Percentiles rank a stretch among this genome's conserved stretches.
phyloP scores from a whole-genome alignment of 2,113 vertebrate genomes.

The Cinclus mexicanus region DNA sequence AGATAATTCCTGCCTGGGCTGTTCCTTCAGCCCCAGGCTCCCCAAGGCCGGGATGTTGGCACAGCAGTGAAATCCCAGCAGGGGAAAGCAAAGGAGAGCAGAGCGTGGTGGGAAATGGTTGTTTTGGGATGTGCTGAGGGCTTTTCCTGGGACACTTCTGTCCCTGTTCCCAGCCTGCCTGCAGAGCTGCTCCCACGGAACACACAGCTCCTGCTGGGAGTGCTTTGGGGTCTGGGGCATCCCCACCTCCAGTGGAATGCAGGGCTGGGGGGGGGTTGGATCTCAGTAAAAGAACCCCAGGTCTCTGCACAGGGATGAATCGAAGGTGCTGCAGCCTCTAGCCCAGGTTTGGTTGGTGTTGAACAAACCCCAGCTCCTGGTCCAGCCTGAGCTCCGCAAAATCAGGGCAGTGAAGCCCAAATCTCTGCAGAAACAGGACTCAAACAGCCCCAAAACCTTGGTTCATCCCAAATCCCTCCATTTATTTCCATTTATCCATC shows the following conservation, averaged over 20 bases:
- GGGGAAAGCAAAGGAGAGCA: slow-evolving; percentile 2
- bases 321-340: accelerated
- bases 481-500: background rate
- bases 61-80: background rate
- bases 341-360: accelerated
- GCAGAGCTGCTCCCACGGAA: background rate
- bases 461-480: accelerated
- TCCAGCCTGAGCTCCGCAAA: background rate
- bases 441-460: background rate
- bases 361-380: background rate
- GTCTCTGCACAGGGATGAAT: accelerated
- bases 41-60: background rate
- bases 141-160: background rate
- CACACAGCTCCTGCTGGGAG: background rate
- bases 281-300: background rate
- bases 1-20: background rate
- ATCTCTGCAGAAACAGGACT: background rate
- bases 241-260: no score
- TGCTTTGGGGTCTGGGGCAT: background rate
- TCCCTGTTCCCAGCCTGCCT: background rate
- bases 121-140: background rate
- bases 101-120: background rate
- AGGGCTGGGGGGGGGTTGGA: background rate
- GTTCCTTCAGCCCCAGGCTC: background rate
- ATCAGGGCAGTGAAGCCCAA: background rate